These are phyloP conservation scores for Tokudaia muenninki DNA, from an alignment of 2,797 vertebrate species.

Conservation along the genomic window DNA sequence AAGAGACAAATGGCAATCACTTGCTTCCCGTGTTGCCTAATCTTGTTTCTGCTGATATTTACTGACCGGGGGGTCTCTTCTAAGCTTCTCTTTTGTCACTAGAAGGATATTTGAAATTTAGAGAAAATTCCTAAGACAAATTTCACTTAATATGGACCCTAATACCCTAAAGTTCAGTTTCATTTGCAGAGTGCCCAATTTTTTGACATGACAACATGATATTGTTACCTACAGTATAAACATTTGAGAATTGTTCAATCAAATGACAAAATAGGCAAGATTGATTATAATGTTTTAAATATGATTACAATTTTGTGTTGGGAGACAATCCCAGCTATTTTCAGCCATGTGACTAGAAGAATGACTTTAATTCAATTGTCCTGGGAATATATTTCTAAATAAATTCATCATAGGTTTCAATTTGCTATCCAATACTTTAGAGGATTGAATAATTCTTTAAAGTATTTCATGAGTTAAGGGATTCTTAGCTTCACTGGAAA, in stretches of 20 bases:
- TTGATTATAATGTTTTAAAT: not conserved
- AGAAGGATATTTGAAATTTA: not conserved
- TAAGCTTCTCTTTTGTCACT: not conserved
- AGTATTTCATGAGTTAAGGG: not conserved
- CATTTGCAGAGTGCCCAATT: not conserved
- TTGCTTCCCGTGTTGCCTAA: not conserved
- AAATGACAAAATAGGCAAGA: not conserved
- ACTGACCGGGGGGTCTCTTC: not conserved
- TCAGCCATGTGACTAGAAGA: not conserved
- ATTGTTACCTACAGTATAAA: not conserved
- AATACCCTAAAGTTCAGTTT: not conserved
- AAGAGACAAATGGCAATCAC: not conserved
- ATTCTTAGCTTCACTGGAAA: not conserved
- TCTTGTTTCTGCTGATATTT: not conserved
- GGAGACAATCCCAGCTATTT: not conserved
- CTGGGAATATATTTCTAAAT: conserved; percentile 50
- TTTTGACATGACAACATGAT: not conserved
- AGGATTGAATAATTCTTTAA: not conserved
- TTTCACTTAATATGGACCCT: conserved; percentile 10
- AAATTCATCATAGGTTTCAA: not conserved
- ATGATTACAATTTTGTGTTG: not conserved
- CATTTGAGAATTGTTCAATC: not conserved
- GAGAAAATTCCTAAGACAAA: not conserved
- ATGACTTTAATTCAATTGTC: not conserved
- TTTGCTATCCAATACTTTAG: not conserved